phyloP scores from a whole-genome alignment of 2,888 invertebrate species.

The Oasisia sp. region DNA sequence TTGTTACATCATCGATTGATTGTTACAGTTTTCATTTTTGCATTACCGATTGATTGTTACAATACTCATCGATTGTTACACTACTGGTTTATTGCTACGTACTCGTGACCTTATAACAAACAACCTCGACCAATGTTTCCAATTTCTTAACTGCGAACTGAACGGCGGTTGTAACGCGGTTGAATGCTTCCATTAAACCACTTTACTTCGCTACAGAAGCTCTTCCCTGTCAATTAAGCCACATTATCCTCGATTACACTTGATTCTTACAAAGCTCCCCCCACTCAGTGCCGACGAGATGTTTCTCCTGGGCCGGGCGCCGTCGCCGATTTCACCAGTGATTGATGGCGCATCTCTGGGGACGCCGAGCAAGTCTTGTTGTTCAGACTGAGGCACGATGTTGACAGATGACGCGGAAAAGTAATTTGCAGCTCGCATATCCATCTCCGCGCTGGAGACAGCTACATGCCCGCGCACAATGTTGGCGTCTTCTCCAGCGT shows the following conservation, averaged over 20 bases:
- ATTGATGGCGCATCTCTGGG: background rate
- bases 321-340: background rate
- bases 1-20: background rate
- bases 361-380: background rate
- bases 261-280: no score
- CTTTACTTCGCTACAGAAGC: no score
- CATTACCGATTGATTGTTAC: background rate
- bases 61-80: no score
- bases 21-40: background rate
- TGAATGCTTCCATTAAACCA: no score
- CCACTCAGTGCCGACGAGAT: background rate
- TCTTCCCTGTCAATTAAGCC: no score
- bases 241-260: no score
- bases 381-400: background rate
- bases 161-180: background rate
- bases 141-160: background rate
- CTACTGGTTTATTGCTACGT: no score
- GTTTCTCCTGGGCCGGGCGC: background rate
- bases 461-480: background rate
- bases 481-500: background rate
- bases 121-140: background rate
- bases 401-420: conserved; percentile 6
- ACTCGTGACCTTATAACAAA: background rate
- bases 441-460: background rate
- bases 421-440: conserved; percentile 13